phyloP scores from a whole-genome alignment of 2,797 vertebrate species.

The Characodon lateralis region DNA sequence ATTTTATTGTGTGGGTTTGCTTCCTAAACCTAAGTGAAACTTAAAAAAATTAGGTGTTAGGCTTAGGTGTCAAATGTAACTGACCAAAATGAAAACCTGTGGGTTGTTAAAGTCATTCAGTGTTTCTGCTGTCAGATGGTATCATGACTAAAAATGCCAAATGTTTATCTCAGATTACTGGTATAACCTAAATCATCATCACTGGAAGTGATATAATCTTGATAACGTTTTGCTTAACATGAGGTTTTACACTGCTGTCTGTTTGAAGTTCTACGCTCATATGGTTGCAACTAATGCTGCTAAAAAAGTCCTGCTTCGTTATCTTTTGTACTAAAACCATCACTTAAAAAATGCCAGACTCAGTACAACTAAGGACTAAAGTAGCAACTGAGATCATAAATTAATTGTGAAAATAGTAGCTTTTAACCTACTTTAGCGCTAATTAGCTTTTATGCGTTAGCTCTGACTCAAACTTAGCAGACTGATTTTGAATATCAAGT shows the following conservation, averaged over 20 bases:
- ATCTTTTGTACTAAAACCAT: not conserved
- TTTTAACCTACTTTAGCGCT: not conserved
- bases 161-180: not conserved
- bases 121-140: not conserved
- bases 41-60: not conserved
- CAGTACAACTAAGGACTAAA: not conserved
- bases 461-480: not conserved
- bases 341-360: not conserved
- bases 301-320: not conserved
- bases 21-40: not conserved
- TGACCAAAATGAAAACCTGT: not conserved
- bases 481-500: not conserved
- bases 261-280: slow-evolving; percentile 1
- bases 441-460: not conserved
- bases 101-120: not conserved
- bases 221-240: not conserved
- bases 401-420: not conserved
- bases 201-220: not conserved
- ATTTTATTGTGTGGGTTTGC: not conserved
- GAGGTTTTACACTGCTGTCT: not conserved
- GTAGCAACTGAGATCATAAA: not conserved
- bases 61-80: not conserved
- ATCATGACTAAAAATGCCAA: not conserved
- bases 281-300: not conserved
- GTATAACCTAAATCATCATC: not conserved